Evolutionary conservation across 1,140 invertebrate genomes (phyloP).

Genomic region (Pachypeltis micranthus): DNA sequence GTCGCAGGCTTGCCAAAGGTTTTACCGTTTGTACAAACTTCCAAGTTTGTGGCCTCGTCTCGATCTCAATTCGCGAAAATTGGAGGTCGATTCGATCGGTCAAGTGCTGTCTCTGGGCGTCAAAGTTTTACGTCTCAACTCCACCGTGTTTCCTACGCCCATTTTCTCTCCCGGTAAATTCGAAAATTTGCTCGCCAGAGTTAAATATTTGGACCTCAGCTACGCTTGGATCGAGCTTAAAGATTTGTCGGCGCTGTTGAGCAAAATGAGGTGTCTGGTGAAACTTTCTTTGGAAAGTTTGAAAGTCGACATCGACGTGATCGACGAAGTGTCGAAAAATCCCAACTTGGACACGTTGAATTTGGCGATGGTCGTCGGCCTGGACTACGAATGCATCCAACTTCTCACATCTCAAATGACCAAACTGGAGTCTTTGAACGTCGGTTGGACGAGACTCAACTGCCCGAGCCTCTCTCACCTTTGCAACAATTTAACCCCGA

Average conservation of each 20-base stretch:
- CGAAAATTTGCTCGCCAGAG: no score
- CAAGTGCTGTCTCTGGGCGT: conserved; percentile 4
- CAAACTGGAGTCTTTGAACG: conserved; percentile 60
- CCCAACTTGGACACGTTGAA: conserved; percentile 55
- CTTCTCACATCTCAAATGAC: conserved; percentile 26
- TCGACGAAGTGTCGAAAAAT: conserved; percentile 52
- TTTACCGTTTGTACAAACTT: not conserved
- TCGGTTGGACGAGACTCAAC: conserved; percentile 67
- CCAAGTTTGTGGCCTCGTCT: conserved; percentile 9
- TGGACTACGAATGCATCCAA: conserved; percentile 46
- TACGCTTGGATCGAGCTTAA: conserved; percentile 13
- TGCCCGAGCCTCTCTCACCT: conserved; percentile 46
- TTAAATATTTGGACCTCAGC: conserved; percentile 13
- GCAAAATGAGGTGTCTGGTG: conserved; percentile 52
- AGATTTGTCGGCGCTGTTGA: conserved; percentile 48
- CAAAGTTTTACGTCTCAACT: conserved; percentile 3
- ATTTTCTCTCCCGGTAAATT: not conserved
- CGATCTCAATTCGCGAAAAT: not conserved
- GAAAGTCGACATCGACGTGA: conserved; percentile 46
- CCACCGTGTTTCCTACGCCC: not conserved
- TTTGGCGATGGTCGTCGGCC: conserved; percentile 56
- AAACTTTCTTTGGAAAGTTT: conserved; percentile 76
- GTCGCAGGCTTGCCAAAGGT: not conserved
- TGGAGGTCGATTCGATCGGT: not conserved
- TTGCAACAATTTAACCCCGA: conserved; percentile 46